Evolutionary conservation across 2,797 vertebrate species (phyloP).

Genomic region (Sebastolobus alascanus): DNA sequence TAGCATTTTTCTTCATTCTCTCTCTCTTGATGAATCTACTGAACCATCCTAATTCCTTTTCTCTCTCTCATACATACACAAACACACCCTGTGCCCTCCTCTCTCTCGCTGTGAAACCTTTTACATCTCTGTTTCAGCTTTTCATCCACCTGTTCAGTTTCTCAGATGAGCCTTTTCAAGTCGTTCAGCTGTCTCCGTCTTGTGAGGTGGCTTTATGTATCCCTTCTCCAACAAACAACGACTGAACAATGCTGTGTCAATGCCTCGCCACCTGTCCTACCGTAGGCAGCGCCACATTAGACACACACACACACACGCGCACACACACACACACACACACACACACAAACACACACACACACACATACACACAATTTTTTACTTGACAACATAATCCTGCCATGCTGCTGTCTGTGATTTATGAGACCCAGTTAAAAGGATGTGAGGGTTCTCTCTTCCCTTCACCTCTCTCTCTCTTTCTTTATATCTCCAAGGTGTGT

Average conservation of each 20-base stretch:
- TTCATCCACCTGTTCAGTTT: conserved; percentile 67
- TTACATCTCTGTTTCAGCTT: conserved; percentile 63
- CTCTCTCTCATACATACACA: conserved; percentile 37
- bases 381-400: conserved; percentile 80
- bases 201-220: conserved; percentile 59
- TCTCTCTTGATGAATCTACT: conserved; percentile 67
- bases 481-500: conserved; percentile 42
- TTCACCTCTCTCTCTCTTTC: conserved; percentile 39
- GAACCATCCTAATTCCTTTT: conserved; percentile 61
- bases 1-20: conserved; percentile 61
- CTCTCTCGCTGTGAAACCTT: conserved; percentile 39
- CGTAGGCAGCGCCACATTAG: conserved; percentile 28
- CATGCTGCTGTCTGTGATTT: conserved; percentile 77
- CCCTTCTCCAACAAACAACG: conserved; percentile 62
- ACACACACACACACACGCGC: conserved; percentile 34
- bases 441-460: conserved; percentile 59
- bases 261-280: conserved; percentile 72
- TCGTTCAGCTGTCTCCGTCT: conserved; percentile 66
- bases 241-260: conserved; percentile 68
- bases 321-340: conserved; percentile 20
- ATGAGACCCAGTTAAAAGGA: conserved; percentile 79
- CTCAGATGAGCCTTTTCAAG: conserved; percentile 62
- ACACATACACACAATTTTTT: conserved; percentile 50
- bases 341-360: neutral
- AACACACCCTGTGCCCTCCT: conserved; percentile 17